phyloP scores from a whole-genome alignment of 2,797 vertebrate genomes.

The Petrocephalus sullivani region DNA sequence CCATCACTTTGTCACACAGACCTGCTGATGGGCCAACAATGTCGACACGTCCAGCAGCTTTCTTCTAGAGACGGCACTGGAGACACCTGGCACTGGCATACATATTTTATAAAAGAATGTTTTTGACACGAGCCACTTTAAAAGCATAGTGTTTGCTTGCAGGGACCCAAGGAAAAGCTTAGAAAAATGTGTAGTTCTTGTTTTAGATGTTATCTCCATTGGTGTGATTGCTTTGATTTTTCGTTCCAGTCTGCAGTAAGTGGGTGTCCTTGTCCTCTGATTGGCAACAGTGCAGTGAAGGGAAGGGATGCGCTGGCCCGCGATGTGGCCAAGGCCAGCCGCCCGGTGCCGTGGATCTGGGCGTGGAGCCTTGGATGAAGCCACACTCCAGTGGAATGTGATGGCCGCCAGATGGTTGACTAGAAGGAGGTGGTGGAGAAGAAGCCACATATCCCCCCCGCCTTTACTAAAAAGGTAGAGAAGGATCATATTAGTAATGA shows the following conservation, averaged over 20 bases:
- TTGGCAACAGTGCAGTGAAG: slow-evolving; percentile 52
- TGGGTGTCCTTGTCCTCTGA: slow-evolving; percentile 28
- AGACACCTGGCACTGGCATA: slow-evolving; percentile 20
- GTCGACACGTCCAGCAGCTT: background rate
- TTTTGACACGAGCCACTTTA: slow-evolving; percentile 37
- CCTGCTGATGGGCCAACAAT: background rate
- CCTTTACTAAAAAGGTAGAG: slow-evolving; percentile 50
- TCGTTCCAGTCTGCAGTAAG: slow-evolving; percentile 29
- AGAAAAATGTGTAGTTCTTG: slow-evolving; percentile 32
- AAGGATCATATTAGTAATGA: background rate
- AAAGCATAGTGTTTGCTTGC: slow-evolving; percentile 35
- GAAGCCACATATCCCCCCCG: slow-evolving; percentile 31
- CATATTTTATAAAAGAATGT: slow-evolving; percentile 9
- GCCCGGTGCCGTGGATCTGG: slow-evolving; percentile 20
- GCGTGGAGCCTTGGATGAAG: background rate
- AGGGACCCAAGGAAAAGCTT: slow-evolving; percentile 30
- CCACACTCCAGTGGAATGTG: slow-evolving; percentile 40
- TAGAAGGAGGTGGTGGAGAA: slow-evolving; percentile 35
- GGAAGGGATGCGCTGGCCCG: slow-evolving; percentile 48
- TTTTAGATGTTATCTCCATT: slow-evolving; percentile 26
- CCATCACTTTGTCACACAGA: background rate
- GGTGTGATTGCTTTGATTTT: slow-evolving; percentile 24
- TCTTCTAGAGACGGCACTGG: slow-evolving; percentile 25
- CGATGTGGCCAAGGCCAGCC: slow-evolving; percentile 30
- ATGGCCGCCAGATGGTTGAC: slow-evolving; percentile 56